Evolutionary conservation across 2,797 vertebrate genomes (phyloP), one percentile per base, ranked within the genome.

Genomic region (Moxostoma hubbsi): DNA sequence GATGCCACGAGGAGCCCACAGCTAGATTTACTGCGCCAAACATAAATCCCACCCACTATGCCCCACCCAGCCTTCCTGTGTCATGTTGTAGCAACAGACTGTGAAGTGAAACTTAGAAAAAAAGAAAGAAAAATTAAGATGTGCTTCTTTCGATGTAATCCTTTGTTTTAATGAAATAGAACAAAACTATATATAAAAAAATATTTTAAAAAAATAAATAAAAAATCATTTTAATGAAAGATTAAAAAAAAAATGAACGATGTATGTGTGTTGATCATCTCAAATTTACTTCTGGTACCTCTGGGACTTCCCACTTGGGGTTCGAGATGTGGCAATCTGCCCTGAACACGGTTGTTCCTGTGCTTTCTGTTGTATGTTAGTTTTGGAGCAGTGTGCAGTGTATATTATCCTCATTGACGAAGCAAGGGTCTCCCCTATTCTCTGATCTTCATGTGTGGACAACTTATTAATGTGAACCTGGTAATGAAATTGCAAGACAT

Each of bases 31-130:
- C 74, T 36, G 61, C 57, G 8, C 61, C 75, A n/a, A 4, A 59
- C 61, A 72, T 12, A 49, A 89, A 89, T 85, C 55, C 84, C 82
- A 53, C 73, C 54, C 75, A 69, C 55, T 58, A 18, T 13, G 8
- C 53, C 47, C 63, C 82, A 85, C 91, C 93, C 92, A 83, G 86
- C 46, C 15, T 90, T 73, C 73, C 68, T 87, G 94, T 94, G 93
- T 96, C 94, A 95, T 87, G 94, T 94, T 88, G 95, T 98, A 96
- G 96, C 96, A 1, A 95, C 96, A 97, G 92, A 95, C 95, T 93
- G 96, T 98, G 97, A 96, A 95, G 95, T 97, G 93, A 97, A 93
- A 90, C 91, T 92, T 98, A 96, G 95, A 85, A 45, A 85, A 90
- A 86, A 90, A 84, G 49, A 18, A 69, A 85, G 47, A 85, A 90